Evolutionary conservation across 2,888 invertebrate genomes (phyloP), one percentile per base, ranked within the genome.

Genomic region (Drosophila mimica): DNA sequence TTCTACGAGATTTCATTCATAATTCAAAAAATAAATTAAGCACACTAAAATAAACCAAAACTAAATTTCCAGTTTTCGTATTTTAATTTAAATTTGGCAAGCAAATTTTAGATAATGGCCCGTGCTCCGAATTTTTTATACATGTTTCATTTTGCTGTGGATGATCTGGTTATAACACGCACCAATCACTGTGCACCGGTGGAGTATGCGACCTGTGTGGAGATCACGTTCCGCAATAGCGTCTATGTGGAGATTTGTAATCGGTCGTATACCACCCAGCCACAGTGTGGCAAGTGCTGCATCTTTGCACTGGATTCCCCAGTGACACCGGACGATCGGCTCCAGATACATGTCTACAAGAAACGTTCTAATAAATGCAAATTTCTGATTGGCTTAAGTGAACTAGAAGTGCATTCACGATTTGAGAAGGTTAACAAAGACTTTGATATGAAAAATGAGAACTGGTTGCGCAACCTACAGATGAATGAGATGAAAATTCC

Each of bases 101-200:
- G 4, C 4, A 28, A 38, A 15, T 38, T 38, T n/a, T 15, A 8
- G 28, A 56, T 56, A 30, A 65, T 72, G 72, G 17, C 15, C 34
- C 34, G 13, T 31, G 20, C n/a, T 11, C 65, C 62, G 1, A 28
- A 67, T 8, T 28, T 77, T 6, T 77, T 93, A 66, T 93, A 92
- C 70, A 92, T 91, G 92, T 90, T 93, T 52, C 93, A 93, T 74
- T 91, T 93, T 75, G 91, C 92, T 66, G 59, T 93, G 3, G 67
- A 68, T 20, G 67, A 71, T 60, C n/a, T 77, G 13, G n/a, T 70
- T 6, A 59, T 70, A 31, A 53, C 63, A 17, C 60, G 54, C 9
- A 31, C 40, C 0, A 63, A 76, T n/a, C 17, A 36, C 5, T 76
- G 75, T 54, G 75, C 77, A 3, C 75, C 77, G 1, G 59, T 61